Evolutionary conservation across 2,113 vertebrate genomes (phyloP).

Genomic region (Corapipo altera): DNA sequence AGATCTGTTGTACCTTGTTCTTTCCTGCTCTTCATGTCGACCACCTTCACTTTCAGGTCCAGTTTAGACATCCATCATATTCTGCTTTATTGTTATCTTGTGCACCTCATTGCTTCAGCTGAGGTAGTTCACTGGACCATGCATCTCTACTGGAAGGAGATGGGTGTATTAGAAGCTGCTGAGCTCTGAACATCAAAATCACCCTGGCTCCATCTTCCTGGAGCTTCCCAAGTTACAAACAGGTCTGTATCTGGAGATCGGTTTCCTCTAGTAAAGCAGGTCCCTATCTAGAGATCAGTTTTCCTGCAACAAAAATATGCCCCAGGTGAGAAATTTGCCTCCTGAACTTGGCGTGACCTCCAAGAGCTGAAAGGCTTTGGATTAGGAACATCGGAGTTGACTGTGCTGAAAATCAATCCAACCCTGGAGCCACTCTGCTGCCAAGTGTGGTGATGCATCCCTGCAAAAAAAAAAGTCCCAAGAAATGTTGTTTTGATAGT

Average conservation of each 20-base stretch:
- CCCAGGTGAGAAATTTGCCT: constrained; percentile 36
- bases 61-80: background rate
- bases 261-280: constrained; percentile 13
- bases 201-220: background rate
- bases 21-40: background rate
- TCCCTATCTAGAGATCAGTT: constrained; percentile 24
- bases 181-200: background rate
- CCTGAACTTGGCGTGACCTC: constrained; percentile 26
- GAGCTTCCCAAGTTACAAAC: background rate
- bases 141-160: background rate
- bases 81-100: background rate
- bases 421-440: rapidly evolving
- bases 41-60: background rate
- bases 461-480: background rate
- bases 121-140: background rate
- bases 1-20: background rate
- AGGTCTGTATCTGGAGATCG: background rate
- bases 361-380: background rate
- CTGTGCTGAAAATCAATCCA: background rate
- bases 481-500: background rate
- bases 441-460: background rate
- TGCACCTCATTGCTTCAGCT: background rate
- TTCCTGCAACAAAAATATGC: constrained; percentile 8
- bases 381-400: background rate
- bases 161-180: background rate